Evolutionary conservation across 2,888 invertebrate genomes (phyloP).

Genomic region (Mythimna albipuncta): DNA sequence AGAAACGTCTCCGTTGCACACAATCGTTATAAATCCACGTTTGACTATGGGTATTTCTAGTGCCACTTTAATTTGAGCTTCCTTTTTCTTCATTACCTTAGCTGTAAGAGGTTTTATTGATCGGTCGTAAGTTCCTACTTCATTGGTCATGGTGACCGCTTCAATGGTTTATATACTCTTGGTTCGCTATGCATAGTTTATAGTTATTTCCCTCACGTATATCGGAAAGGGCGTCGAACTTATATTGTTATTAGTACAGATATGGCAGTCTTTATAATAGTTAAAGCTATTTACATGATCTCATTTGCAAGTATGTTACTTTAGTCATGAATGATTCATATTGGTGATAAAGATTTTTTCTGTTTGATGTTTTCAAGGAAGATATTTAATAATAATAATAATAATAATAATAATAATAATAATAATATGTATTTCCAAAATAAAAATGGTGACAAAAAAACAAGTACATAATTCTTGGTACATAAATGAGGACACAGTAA

Average conservation of each 20-base stretch:
- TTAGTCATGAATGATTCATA: slow-evolving; percentile 66
- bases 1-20: slow-evolving; percentile 73
- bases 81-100: slow-evolving; percentile 66
- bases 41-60: slow-evolving; percentile 65
- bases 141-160: slow-evolving; percentile 75
- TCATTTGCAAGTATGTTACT: slow-evolving; percentile 70
- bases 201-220: slow-evolving; percentile 75
- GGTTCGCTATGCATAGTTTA: slow-evolving; percentile 79
- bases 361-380: slow-evolving; percentile 48
- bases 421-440: too few relatives aligned
- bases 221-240: slow-evolving; percentile 67
- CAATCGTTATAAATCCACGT: slow-evolving; percentile 80
- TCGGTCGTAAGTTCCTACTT: slow-evolving; percentile 70
- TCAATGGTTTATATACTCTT: slow-evolving; percentile 81
- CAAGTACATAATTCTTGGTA: too few relatives aligned
- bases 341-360: slow-evolving; percentile 52
- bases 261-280: slow-evolving; percentile 66
- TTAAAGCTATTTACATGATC: slow-evolving; percentile 66
- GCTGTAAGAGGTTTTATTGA: slow-evolving; percentile 65
- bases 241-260: slow-evolving; percentile 71
- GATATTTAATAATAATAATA: too few relatives aligned
- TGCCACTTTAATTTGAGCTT: slow-evolving; percentile 72
- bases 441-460: too few relatives aligned
- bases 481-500: too few relatives aligned
- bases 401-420: too few relatives aligned